Evolutionary conservation across 2,888 invertebrate species (phyloP), one percentile per base, ranked within the genome.

Genomic region (Ditula angustiorana): DNA sequence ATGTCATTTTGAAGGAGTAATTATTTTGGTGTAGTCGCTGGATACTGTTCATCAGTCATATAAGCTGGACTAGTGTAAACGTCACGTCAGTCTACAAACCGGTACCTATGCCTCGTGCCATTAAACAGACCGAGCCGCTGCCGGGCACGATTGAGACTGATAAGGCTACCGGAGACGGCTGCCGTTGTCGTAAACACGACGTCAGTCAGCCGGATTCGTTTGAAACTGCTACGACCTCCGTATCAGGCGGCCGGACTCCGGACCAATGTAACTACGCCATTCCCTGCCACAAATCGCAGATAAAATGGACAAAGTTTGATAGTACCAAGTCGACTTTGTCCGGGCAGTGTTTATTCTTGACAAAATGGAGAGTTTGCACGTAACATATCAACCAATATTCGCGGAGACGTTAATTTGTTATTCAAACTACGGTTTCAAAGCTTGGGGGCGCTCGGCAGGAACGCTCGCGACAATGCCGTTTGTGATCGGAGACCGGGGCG

Each of bases 341-440:
- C 46, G 24, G n/a, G n/a, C 46, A 2, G 44, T 44, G 23, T 11
- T 21, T 21, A 37, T 16, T 37, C 37, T 19, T 19, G 41, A 41
- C 19, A 19, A 41, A n/a, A 41, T 19, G 19, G 19, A 11, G 41
- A 41, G 33, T 53, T 33, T 53, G 44, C 53, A 19, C 52, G 50
- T 52, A 24, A 52, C 21, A 33, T 61, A 53, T 61, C 53, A 61
- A 61, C 53, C 53, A 53, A 46, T 61, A 61, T 53, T 61, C 53
- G 61, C 35, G 53, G 44, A 61, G 62, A 44, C 58, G 33, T 58
- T 63, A 63, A 63, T 63, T 63, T 63, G 58, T 63, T 63, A 58
- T 63, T 63, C 63, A 63, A 63, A 52, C 63, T 52, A 44, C 19
- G 52, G 30, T 57, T 50, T 58, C 44, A 52, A 52, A 58, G 49